Conservation (phyloP, 2,797 vertebrate species). For the Tapirus indicus region DNA sequence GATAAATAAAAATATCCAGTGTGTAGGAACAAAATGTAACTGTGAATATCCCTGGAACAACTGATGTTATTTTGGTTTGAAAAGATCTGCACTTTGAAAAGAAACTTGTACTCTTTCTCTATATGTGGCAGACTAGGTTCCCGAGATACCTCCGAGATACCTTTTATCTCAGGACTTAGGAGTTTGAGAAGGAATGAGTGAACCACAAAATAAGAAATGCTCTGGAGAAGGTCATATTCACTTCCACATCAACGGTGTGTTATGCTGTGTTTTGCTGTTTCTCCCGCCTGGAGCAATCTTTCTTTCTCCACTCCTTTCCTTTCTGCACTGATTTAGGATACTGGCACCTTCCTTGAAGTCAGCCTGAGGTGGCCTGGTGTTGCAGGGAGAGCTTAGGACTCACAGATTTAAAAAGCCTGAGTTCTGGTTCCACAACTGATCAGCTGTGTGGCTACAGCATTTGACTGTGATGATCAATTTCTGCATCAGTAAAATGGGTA, state of each 20-base stretch:
- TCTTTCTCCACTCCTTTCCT: neutral
- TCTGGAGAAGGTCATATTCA: neutral
- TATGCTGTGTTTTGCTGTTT: neutral
- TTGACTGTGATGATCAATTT: neutral
- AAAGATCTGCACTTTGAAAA: neutral
- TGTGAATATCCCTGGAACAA: neutral
- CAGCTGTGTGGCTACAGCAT: neutral
- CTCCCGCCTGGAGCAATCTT: neutral
- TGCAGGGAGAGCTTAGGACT: neutral
- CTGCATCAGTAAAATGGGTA: neutral
- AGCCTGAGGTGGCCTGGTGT: neutral
- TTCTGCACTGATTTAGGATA: neutral
- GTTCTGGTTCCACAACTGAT: neutral
- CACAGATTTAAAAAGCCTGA: neutral
- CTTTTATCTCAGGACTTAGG: neutral
- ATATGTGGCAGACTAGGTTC: neutral
- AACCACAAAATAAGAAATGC: neutral
- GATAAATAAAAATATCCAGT: neutral
- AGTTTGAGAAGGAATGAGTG: neutral
- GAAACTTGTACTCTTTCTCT: neutral
- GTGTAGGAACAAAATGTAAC: conserved; percentile 31
- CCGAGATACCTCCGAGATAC: neutral
- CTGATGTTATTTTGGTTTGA: conserved; percentile 1
- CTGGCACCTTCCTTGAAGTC: neutral
- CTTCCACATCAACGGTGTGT: neutral